Base-by-base conservation (phyloP, 2,888 invertebrate genomes). In the Lithophane ornitopus region DNA sequence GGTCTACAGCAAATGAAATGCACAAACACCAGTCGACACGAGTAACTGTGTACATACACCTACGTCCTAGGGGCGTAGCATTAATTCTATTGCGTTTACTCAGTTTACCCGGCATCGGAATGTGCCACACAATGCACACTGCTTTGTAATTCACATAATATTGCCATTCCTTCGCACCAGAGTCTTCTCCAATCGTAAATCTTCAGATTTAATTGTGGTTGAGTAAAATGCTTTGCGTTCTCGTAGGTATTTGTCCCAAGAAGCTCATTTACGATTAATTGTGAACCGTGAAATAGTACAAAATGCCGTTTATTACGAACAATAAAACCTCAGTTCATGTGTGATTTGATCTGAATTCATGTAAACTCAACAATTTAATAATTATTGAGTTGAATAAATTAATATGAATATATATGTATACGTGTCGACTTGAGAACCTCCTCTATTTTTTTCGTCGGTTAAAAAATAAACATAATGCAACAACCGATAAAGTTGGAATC, bases 61-160 rank as follows among this genome's bases (percentile, higher is more conserved):
- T 68, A 59, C 74, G 67, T 52, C 67, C 49, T 58, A 52, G 67
- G 62, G 70, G 28, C 56, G 65, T 73, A 75, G 77, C 77, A 85
- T 75, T 82, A 73, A 85, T 83, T 83, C 80, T 74, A 85, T 82
- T 70, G 72, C 76, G 65, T 70, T 73, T 67, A 73, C 56, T 76
- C 59, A 58, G 74, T 59, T 76, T 65, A 70, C 65, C 81, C 78
- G 46, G 56, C 77, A 73, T 76, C 26, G 74, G 81, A 86, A 84
- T 86, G 78, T 70, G 65, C 70, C 49, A 63, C 75, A 69, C 68
- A 67, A 44, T 78, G 81, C 74, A 76, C 73, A 72, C 59, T 84
- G 77, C 70, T 74, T 76, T 80, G 65, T 61, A 59, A 76, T 76
- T 73, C 65, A 68, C 58, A 75, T 73, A 73, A 69, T 75, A 80